Evolutionary conservation across 53 echinoderm and acorn worm genomes (phyloP).

Genomic region (Apostichopus leukothele): DNA sequence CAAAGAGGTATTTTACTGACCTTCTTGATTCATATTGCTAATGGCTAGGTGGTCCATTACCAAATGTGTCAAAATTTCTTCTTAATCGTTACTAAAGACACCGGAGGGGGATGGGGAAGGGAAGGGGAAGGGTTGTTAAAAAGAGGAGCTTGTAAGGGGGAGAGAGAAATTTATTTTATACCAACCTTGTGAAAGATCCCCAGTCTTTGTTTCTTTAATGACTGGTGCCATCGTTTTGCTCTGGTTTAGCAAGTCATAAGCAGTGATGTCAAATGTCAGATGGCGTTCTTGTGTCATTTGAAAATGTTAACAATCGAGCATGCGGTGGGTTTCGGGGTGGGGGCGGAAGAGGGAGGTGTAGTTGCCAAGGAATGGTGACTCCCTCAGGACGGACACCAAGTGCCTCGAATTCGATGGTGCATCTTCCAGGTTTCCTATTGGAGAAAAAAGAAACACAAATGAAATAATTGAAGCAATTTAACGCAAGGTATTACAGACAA

Average conservation of each 20-base stretch:
- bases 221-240: conserved; percentile 46
- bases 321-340: not conserved
- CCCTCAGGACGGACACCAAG: conserved; percentile 20
- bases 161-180: not conserved
- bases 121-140: not conserved
- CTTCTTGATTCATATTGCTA: too few species aligned
- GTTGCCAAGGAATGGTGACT: conserved; percentile 14
- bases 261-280: conserved; percentile 38
- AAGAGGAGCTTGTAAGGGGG: too few species aligned
- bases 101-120: not conserved
- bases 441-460: not conserved
- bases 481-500: too few species aligned
- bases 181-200: conserved; percentile 27
- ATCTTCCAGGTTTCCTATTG: conserved; percentile 13
- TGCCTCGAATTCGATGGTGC: conserved; percentile 9
- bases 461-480: too few species aligned
- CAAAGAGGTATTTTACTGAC: not conserved
- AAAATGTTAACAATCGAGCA: not conserved
- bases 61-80: too few species aligned
- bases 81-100: too few species aligned
- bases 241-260: conserved; percentile 27
- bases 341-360: not conserved
- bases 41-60: too few species aligned
- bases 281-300: conserved; percentile 45
- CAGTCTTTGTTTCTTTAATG: conserved; percentile 34